Base-by-base conservation (phyloP, 2,797 vertebrate species). In the Tolypeutes matacus region DNA sequence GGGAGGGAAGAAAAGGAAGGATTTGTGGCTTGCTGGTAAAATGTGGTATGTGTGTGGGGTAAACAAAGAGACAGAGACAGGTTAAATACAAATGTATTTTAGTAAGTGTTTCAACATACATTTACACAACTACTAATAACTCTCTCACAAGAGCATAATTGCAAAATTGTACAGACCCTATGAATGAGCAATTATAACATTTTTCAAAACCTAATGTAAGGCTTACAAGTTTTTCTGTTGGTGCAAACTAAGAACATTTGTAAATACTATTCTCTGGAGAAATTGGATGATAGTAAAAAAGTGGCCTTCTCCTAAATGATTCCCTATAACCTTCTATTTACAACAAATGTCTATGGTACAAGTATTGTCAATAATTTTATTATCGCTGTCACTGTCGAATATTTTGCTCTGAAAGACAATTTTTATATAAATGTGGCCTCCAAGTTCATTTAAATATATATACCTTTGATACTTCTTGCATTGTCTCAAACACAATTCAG, bases 61-160 rank as follows among this genome's bases (percentile, higher is more conserved):
- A 14, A 2, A 64, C 5, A 77, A 56, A 56, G 12, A 77, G 9
- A 58, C 3, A 86, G 34, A 56, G 20, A 64, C 8, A 34, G 42
- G 42, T 80, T 42, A 83, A 86, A 84, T 25, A 7, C 29, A 94
- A 84, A 89, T 83, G 20, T 73, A 73, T 46, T 86, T 78, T 21
- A 53, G 27, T 67, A 42, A 36, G 15, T 42, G 4, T 67, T 12
- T n/a, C 36, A n/a, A 15, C 21, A 70, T 64, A 84, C 13, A 72
- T 42, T 70, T 42, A 89, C 10, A 62, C 21, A 67, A 12, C 7
- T 18, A 29, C 60, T 82, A 42, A 21, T 34, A 91, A 86, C 18
- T 91, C 14, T 58, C 31, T 31, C 84, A 65, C 8, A 81, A 84
- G 10, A 77, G 46, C 3, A 31, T n/a, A 17, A 10, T 29, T 65